Conservation (phyloP, 1,140 invertebrate genomes). For the Drosophila simulans region DNA sequence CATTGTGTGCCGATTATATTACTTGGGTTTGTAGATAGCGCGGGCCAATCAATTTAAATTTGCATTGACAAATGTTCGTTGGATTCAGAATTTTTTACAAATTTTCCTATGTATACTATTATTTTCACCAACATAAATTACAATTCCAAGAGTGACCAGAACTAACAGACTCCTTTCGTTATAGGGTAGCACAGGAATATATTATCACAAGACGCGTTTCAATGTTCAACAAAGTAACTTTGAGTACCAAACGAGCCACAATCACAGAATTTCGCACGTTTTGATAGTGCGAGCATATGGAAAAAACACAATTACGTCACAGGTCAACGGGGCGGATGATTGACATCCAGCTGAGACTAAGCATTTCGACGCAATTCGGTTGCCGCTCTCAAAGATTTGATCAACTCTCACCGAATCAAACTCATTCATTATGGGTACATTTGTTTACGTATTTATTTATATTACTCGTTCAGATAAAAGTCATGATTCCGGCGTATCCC, state of each 20-base stretch:
- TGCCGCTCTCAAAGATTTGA: conserved; percentile 6
- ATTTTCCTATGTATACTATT: too few species aligned
- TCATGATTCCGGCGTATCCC: conserved; percentile 58
- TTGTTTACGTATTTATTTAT: conserved; percentile 39
- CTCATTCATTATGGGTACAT: conserved; percentile 27
- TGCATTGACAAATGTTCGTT: too few species aligned
- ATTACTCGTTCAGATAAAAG: conserved; percentile 50
- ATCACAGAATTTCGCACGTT: conserved; percentile 9
- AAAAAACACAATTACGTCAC: conserved; percentile 44
- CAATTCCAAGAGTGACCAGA: too few species aligned
- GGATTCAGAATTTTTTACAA: too few species aligned
- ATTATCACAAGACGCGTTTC: conserved; percentile 1
- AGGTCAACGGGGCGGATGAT: conserved; percentile 36
- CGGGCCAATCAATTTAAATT: too few species aligned
- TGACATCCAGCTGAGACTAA: conserved; percentile 32
- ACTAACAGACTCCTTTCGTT: too few species aligned
- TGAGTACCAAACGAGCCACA: conserved; percentile 5
- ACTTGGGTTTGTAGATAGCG: too few species aligned
- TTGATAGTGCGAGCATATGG: conserved; percentile 23
- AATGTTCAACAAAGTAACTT: conserved; percentile 15
- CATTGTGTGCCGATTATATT: too few species aligned
- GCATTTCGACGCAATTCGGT: conserved; percentile 23
- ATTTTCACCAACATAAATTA: too few species aligned
- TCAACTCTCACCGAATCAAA: conserved; percentile 4
- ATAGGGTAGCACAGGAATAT: too few species aligned